These are phyloP conservation scores for Esox lucius DNA, from an alignment of 2,797 vertebrate species.

Conservation along the genomic window DNA sequence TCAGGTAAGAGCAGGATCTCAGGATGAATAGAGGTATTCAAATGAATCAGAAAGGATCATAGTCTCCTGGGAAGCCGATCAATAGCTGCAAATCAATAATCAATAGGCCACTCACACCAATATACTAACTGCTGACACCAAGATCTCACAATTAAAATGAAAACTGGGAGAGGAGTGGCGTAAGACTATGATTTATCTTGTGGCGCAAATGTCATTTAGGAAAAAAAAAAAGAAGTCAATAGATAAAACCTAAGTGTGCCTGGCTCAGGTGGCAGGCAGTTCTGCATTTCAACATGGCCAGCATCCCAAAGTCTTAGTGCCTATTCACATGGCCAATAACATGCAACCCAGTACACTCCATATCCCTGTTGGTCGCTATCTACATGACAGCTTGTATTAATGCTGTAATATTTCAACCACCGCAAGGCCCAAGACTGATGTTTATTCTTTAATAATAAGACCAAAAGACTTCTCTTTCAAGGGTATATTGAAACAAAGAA, in stretches of 20 bases:
- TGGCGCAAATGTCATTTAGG: constrained; percentile 74
- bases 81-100: constrained; percentile 84
- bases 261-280: constrained; percentile 64
- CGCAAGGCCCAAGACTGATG: constrained; percentile 59
- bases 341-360: constrained; percentile 62
- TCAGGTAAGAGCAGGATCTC: constrained; percentile 76
- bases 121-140: constrained; percentile 85
- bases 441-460: constrained; percentile 36
- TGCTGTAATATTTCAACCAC: constrained; percentile 62
- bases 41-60: constrained; percentile 87
- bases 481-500: constrained; percentile 65
- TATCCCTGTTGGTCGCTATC: constrained; percentile 60
- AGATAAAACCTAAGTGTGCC: constrained; percentile 67
- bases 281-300: constrained; percentile 71
- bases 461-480: constrained; percentile 62
- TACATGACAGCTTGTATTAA: constrained; percentile 70
- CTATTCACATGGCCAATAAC: constrained; percentile 54
- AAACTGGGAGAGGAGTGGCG: constrained; percentile 71
- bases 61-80: constrained; percentile 75
- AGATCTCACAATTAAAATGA: constrained; percentile 84
- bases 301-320: constrained; percentile 50
- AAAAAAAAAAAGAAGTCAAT: constrained; percentile 79
- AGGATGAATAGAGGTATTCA: constrained; percentile 86
- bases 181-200: constrained; percentile 79
- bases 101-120: constrained; percentile 89